These are phyloP conservation scores for Drosophila pseudotalamancana DNA, from an alignment of 2,888 invertebrate species.

Conservation along the genomic window DNA sequence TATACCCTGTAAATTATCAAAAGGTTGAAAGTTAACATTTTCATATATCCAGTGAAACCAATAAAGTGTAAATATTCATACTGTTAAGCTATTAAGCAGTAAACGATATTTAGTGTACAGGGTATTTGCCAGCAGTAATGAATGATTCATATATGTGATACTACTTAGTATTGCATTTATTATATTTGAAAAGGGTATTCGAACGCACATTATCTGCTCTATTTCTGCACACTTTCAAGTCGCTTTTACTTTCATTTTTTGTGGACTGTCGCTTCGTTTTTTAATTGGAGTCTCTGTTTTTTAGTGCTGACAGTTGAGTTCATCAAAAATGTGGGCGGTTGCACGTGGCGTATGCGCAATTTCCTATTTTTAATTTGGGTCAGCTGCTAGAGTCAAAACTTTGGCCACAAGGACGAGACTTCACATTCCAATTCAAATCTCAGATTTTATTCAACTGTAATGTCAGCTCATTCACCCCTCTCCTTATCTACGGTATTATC, in stretches of 20 bases:
- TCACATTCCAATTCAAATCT: too few relatives aligned
- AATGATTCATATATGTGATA: too few relatives aligned
- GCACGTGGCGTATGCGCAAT: slow-evolving; percentile 51
- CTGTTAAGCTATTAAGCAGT: too few relatives aligned
- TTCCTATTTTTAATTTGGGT: slow-evolving; percentile 38
- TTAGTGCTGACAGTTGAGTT: slow-evolving; percentile 49
- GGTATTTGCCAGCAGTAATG: too few relatives aligned
- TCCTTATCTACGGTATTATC: too few relatives aligned
- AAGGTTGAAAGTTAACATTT: neutral
- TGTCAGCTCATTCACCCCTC: too few relatives aligned
- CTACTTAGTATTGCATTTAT: too few relatives aligned
- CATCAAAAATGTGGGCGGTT: slow-evolving; percentile 26
- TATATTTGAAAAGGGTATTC: slow-evolving; percentile 4
- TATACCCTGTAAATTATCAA: slow-evolving; percentile 4
- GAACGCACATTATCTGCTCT: neutral
- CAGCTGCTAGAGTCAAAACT: slow-evolving; percentile 17
- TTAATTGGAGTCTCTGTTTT: slow-evolving; percentile 63
- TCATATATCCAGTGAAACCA: neutral
- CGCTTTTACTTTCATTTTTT: slow-evolving; percentile 2
- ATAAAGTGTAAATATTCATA: neutral
- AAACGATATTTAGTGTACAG: too few relatives aligned
- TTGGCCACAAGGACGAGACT: too few relatives aligned
- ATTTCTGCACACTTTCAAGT: neutral
- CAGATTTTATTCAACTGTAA: too few relatives aligned
- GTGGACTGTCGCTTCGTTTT: slow-evolving; percentile 25